Percentiles rank a stretch among this genome's conserved stretches.
These are phyloP conservation scores for Notarius lentiginosus DNA, from an alignment of 2,113 vertebrate genomes.

Conservation along the genomic window DNA sequence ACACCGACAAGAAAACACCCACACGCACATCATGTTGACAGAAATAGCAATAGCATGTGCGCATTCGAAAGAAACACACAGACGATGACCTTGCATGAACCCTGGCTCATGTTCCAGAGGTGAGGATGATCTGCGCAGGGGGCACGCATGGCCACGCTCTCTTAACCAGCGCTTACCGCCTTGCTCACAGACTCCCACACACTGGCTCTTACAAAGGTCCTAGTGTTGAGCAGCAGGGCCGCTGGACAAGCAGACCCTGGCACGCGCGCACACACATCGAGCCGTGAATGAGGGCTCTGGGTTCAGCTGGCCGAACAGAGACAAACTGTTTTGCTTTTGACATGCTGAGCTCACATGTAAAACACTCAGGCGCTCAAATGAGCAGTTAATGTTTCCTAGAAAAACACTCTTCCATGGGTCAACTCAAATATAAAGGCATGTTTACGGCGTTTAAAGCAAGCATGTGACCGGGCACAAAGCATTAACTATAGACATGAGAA, in stretches of 20 bases:
- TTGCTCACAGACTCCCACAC: constrained; percentile 27
- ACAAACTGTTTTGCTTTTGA: constrained; percentile 26
- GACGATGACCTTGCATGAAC: constrained; percentile 9
- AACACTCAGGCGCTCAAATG: neutral
- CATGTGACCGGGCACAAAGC: neutral
- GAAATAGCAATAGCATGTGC: constrained; percentile 9
- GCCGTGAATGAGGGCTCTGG: constrained; percentile 33
- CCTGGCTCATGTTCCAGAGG: constrained; percentile 15
- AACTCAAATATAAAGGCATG: neutral
- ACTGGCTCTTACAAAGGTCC: constrained; percentile 30
- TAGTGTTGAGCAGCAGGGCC: constrained; percentile 36
- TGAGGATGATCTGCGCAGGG: constrained; percentile 19
- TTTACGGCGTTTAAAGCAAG: neutral
- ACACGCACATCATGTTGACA: neutral
- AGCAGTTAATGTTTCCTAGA: constrained; percentile 9
- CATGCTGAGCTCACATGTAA: constrained; percentile 32
- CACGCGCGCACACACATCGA: constrained; percentile 21
- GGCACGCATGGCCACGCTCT: constrained; percentile 3
- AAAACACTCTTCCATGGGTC: constrained; percentile 6
- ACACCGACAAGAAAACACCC: neutral
- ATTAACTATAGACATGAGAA: neutral
- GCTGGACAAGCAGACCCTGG: constrained; percentile 34
- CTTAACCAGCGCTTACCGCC: constrained; percentile 24
- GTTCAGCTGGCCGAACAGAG: constrained; percentile 36
- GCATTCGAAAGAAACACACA: neutral